Evolutionary conservation across 2,113 vertebrate species (phyloP), one percentile per base, ranked within the genome.

Genomic region (Ondatra zibethicus): DNA sequence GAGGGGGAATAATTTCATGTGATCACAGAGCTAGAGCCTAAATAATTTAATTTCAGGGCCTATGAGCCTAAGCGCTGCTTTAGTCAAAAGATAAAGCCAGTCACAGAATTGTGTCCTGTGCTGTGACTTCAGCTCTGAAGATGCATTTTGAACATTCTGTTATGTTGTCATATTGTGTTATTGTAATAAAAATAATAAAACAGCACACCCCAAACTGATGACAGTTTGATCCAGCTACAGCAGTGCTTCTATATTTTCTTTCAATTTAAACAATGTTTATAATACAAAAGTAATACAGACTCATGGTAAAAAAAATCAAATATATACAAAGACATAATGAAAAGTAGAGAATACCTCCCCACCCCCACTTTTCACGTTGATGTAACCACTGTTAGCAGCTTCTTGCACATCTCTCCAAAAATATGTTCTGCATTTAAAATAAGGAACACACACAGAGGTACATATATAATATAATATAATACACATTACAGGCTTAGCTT

Each of bases 171-270:
- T 17, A 42, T 65, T 50, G 33, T 92, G 91, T 80, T 88, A 91
- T 72, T 94, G 29, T 84, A 92, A 96, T 97, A 96, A 95, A 97
- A 95, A 96, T 85, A 96, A 96, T 78, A 91, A 95, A 76, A n/a
- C 52, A 96, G n/a, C 42, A 39, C 12, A 7, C 42, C 17, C 39
- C 76, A 87, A 87, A 93, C 50, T 58, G n/a, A 81, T 23, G 45
- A 87, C 21, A 93, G 77, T 23, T 96, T 95, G 86, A 93, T 63
- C 61, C 31, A 92, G 47, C 13, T n/a, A 65, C 86, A 89, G 10
- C 36, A 87, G 73, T 39, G 27, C 91, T 97, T 94, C 66, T 84
- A 84, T 70, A 36, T 95, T 97, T 92, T 96, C 66, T 93, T 92
- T 91, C 78, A 14, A 93, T 95, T 95, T 96, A 87, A 96, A 77